Conservation (phyloP, 1,140 invertebrate species). For the Hyphantria cunea region DNA sequence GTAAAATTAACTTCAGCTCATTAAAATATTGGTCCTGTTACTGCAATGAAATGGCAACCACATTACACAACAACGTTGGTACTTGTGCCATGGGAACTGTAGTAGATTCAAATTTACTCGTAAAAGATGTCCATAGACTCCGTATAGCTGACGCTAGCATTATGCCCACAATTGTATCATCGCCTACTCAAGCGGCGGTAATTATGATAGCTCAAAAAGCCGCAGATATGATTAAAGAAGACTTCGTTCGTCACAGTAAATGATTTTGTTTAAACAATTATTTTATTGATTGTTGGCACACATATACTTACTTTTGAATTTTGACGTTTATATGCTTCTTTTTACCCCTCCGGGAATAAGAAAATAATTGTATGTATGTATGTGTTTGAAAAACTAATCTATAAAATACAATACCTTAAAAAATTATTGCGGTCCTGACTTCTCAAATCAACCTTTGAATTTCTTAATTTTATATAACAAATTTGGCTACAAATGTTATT, state of each 20-base stretch:
- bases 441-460: too few relatives aligned
- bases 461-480: too few relatives aligned
- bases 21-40: constrained; percentile 38
- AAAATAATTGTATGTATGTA: background rate
- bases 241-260: background rate
- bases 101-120: constrained; percentile 25
- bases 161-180: constrained; percentile 13
- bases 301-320: too few relatives aligned
- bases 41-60: constrained; percentile 6
- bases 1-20: constrained; percentile 6
- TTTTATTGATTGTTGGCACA: too few relatives aligned
- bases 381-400: background rate
- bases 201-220: constrained; percentile 23
- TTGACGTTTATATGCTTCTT: background rate
- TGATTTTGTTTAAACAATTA: background rate
- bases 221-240: constrained; percentile 14
- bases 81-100: constrained; percentile 41
- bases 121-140: constrained; percentile 10
- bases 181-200: background rate
- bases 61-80: constrained; percentile 33
- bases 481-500: too few relatives aligned
- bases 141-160: constrained; percentile 22
- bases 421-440: too few relatives aligned
- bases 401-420: background rate
- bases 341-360: background rate